A percentile compares a stretch with the other conserved stretches of the same genome.
Conservation (phyloP, 2,888 invertebrate species). For the Suillia variegata region DNA sequence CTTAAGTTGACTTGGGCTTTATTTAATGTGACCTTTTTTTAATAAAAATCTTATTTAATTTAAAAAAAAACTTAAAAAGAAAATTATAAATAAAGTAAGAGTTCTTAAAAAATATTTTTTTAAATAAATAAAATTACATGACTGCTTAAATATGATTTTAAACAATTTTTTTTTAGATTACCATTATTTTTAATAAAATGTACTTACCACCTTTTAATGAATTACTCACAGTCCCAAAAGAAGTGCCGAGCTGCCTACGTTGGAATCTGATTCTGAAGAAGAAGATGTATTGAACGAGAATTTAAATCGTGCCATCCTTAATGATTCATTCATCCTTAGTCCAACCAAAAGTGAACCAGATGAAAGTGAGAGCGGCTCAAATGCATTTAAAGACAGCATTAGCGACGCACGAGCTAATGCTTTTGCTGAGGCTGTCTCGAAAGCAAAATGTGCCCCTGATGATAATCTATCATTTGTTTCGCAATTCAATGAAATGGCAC, state of each 20-base stretch:
- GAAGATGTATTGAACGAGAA: conserved; percentile 48
- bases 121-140: no score
- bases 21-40: no score
- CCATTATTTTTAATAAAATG: no score
- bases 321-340: conserved; percentile 57
- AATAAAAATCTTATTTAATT: no score
- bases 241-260: conserved; percentile 51
- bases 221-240: conserved; percentile 49
- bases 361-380: conserved; percentile 9
- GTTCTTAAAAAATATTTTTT: no score
- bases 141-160: no score
- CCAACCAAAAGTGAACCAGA: conserved; percentile 33
- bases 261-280: conserved; percentile 55
- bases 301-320: conserved; percentile 56
- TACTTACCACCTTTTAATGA: no score
- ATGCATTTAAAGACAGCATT: background rate
- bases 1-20: no score
- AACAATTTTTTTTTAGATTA: no score
- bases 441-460: background rate
- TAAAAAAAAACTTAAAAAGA: no score
- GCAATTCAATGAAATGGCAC: conserved; percentile 47
- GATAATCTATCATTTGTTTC: conserved; percentile 45
- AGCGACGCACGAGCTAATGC: conserved; percentile 4
- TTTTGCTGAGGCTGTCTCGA: background rate
- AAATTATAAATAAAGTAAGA: no score